phyloP scores from a whole-genome alignment of 2,113 vertebrate genomes.

The Euleptes europaea region DNA sequence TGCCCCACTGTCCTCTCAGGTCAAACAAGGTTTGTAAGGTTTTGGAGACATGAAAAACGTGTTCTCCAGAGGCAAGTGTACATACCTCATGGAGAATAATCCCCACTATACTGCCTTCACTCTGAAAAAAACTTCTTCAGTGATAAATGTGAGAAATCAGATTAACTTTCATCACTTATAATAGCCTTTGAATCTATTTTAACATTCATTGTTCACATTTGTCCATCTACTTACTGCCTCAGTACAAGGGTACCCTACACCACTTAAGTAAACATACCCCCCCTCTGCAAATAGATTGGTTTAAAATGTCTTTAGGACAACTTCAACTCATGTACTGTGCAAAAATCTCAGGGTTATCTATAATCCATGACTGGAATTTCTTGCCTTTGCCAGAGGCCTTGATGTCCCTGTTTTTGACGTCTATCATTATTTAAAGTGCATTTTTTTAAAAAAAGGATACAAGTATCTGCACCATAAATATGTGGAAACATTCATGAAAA shows the following conservation, averaged over 20 bases:
- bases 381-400: neutral
- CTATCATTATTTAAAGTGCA: neutral
- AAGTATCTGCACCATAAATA: neutral
- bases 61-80: neutral
- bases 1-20: neutral
- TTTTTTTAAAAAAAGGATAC: neutral
- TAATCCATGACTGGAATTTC: neutral
- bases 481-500: neutral
- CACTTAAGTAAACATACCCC: neutral
- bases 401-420: neutral
- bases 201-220: constrained; percentile 1
- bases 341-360: neutral
- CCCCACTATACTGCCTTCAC: neutral
- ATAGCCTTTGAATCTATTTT: neutral
- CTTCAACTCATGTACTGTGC: neutral
- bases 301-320: neutral
- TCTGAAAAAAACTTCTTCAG: neutral
- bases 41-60: neutral
- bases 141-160: neutral
- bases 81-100: neutral
- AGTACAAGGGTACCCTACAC: neutral
- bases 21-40: neutral
- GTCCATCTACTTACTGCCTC: neutral
- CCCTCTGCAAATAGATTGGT: neutral
- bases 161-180: neutral